Base-by-base conservation (phyloP, 1,140 invertebrate species). In the Hypsibius dujardini region DNA sequence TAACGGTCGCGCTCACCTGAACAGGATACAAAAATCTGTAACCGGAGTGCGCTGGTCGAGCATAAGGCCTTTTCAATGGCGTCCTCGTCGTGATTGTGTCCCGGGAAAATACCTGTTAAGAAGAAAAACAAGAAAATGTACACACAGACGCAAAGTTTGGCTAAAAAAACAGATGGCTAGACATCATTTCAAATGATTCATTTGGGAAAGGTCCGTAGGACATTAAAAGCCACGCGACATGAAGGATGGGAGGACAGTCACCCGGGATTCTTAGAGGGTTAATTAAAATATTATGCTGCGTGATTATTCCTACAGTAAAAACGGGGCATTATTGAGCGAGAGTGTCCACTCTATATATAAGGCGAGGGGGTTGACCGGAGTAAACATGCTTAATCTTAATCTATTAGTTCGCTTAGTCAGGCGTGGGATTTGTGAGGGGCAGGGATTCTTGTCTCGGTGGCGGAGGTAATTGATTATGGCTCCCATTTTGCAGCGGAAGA, bases 321-420 rank as follows among this genome's bases (percentile, higher is more conserved):
- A n/a, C n/a, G n/a, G n/a, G n/a, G n/a, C n/a, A n/a, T n/a, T n/a
- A n/a, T n/a, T n/a, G n/a, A n/a, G n/a, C n/a, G n/a, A n/a, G n/a
- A n/a, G n/a, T n/a, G n/a, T n/a, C n/a, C n/a, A n/a, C n/a, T n/a
- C n/a, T n/a, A n/a, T n/a, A n/a, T n/a, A n/a, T n/a, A n/a, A n/a
- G n/a, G n/a, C 42, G 42, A 67, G 45, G 45, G 42, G 42, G 62
- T 42, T 67, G 3, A 67, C 7, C 50, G 62, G 62, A n/a, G 42
- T 67, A 67, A 67, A 67, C 62, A 67, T 14, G 62, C n/a, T 67
- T 42, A 42, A 42, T 67, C 62, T 67, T 67, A 67, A 67, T 67
- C 62, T 14, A 67, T 67, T 67, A 67, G 62, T 67, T 67, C 62
- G 62, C 62, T 67, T 42, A 67, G 62, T 67, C 62, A 67, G 42